These are phyloP conservation scores for Platygyra sinensis DNA, from an alignment of 64 coral and sea anemone species.

Conservation along the genomic window DNA sequence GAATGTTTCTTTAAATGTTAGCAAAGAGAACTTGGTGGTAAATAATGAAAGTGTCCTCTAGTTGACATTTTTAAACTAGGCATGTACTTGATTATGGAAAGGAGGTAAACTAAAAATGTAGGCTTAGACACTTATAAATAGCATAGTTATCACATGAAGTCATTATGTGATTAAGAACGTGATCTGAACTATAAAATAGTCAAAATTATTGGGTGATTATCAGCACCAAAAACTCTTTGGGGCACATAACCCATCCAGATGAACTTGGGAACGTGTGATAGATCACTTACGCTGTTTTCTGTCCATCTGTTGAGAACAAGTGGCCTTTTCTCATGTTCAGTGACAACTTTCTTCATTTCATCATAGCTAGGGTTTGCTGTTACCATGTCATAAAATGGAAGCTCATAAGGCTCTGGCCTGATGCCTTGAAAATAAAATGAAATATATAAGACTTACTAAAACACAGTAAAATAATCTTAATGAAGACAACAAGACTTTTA, in stretches of 20 bases:
- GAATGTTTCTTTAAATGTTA: too few species aligned
- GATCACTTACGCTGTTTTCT: conserved; percentile 64
- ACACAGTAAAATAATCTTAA: too few species aligned
- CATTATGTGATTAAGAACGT: not conserved
- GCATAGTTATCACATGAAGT: not conserved
- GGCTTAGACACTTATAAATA: too few species aligned
- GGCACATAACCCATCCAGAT: too few species aligned
- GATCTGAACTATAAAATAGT: not conserved
- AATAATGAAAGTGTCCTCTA: not conserved
- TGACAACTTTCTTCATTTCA: conserved; percentile 98
- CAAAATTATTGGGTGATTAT: too few species aligned
- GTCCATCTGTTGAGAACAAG: conserved; percentile 84
- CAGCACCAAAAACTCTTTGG: too few species aligned
- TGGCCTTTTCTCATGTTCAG: conserved; percentile 79
- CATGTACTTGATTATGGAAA: not conserved
- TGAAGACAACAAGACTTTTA: too few species aligned
- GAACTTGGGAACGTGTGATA: too few species aligned
- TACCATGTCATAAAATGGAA: conserved; percentile 96
- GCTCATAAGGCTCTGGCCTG: conserved; percentile 74
- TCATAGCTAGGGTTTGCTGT: conserved; percentile 86
- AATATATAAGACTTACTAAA: not conserved
- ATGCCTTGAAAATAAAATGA: conserved; percentile 49
- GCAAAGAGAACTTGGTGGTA: not conserved
- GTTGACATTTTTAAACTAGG: too few species aligned
- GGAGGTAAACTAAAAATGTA: not conserved